Base-by-base conservation (phyloP, 2,888 invertebrate species). In the Pheosia gnoma region DNA sequence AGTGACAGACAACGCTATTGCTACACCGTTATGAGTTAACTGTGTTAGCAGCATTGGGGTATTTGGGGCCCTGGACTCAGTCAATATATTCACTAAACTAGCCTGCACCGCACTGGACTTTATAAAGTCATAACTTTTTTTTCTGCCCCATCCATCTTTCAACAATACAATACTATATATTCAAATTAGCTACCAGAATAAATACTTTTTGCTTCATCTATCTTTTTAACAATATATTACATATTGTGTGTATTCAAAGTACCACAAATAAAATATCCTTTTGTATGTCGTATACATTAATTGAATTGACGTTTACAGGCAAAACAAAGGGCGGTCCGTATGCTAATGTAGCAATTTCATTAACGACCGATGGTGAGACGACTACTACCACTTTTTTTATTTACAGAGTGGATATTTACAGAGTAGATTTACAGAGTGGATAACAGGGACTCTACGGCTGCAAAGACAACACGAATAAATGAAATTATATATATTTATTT, bases 341-440 rank as follows among this genome's bases (percentile, higher is more conserved):
- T 83, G 85, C 78, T 81, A 85, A 87, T 84, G 76, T 75, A 73
- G 77, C 78, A 79, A 84, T 86, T 85, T 84, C 77, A 83, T 83
- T 83, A 85, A 82, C 83, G 77, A 79, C 76, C 75, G 83, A 86
- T 85, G 66, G 59, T 41, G 63, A 81, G 85, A 84, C 83, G 84
- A 80, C 75, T 78, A 70, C 75, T 74, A 69, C 66, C 9, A 25
- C 25, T 25, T 1, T 25, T 25, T 25, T 25, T 25, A 25, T 25
- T 25, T 25, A 25, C 25, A 25, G 25, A 1, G 25, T 25, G 25
- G 25, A 25, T 25, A 25, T 25, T 25, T 25, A 25, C 25, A 25
- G 25, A 25, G 3, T 43, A 43, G 39, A 39, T 55, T 2, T 39
- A 37, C 37, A 10, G 63, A 66, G 67, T 66, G 74, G 80, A 68